Evolutionary conservation across 2,797 vertebrate species (phyloP), one percentile per base, ranked within the genome.

Genomic region (Coregonus suidteri): DNA sequence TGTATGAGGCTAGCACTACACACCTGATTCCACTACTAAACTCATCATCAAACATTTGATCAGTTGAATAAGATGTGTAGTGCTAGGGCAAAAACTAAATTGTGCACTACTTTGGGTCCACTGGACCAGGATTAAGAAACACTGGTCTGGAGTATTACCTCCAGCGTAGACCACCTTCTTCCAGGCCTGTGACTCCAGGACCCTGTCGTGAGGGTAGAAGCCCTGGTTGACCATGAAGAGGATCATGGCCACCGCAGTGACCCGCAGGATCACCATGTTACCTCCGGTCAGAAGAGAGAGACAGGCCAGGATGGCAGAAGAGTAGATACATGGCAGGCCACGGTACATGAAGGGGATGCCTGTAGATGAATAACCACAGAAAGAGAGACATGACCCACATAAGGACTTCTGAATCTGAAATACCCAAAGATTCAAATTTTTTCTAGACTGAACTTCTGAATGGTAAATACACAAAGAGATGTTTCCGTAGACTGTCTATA

Each of bases 161-260:
- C 96, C 97, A 0, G 92, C 92, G 0, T 95, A 99, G 74, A 98
- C 94, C 0, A 79, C 79, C 91, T 99, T 99, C 87, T 99, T 99
- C 97, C 97, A 99, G 71, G 89, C 90, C 86, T 99, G 96, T 0
- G 97, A 98, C 87, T 98, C 97, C 82, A 99, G 91, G 78, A 98
- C 94, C 77, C 94, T 92, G 86, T 99, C 97, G 0, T 97, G 95
- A 11, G 97, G 97, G 83, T 99, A 98, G 92, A 93, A 94, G 71
- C 89, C 95, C 16, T 93, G 96, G 78, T 96, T 96, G 11, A 96
- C 91, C 97, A 98, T 99, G 84, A 97, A 97, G 16, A 96, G 88
- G 81, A 96, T 94, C 96, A 98, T 96, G 75, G 95, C 86, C 20
- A 93, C 81, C 0, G 96, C 95, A 0, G 94, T 86, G 67, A 94